These are phyloP conservation scores for Jordanella pulchra DNA, from an alignment of 2,797 vertebrate genomes.

Conservation along the genomic window DNA sequence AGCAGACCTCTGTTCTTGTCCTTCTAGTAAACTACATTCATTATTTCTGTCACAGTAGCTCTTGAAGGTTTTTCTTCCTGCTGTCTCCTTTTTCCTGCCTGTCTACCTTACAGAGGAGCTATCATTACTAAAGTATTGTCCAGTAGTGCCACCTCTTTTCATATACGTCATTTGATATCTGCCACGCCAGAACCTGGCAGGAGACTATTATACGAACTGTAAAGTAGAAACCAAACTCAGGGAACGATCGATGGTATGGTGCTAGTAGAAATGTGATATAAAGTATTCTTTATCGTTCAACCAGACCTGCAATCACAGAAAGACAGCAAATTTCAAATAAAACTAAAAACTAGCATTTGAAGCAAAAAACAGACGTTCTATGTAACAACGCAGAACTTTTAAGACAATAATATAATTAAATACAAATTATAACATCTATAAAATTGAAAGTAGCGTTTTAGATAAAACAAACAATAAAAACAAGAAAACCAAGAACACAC, in stretches of 20 bases:
- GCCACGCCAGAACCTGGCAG: background rate
- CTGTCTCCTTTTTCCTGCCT: conserved; percentile 35
- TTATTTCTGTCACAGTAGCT: conserved; percentile 81
- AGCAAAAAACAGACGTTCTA: background rate
- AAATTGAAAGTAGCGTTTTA: no score
- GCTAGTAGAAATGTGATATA: background rate
- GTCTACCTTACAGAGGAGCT: conserved; percentile 11
- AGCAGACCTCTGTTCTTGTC: conserved; percentile 75
- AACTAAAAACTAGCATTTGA: background rate
- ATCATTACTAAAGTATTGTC: conserved; percentile 17
- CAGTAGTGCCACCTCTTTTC: background rate
- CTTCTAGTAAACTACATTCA: conserved; percentile 65
- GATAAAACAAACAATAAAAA: no score
- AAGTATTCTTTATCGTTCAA: background rate
- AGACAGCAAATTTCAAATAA: background rate
- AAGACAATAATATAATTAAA: no score
- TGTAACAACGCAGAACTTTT: no score
- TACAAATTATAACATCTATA: no score
- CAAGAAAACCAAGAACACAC: background rate
- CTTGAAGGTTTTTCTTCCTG: conserved; percentile 69
- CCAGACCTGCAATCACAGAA: background rate
- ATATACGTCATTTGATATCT: background rate
- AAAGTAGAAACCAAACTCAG: background rate
- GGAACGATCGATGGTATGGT: background rate
- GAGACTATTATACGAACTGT: background rate